These are phyloP conservation scores for Anguilla obscura DNA, from an alignment of 2,797 vertebrate genomes.

Conservation along the genomic window DNA sequence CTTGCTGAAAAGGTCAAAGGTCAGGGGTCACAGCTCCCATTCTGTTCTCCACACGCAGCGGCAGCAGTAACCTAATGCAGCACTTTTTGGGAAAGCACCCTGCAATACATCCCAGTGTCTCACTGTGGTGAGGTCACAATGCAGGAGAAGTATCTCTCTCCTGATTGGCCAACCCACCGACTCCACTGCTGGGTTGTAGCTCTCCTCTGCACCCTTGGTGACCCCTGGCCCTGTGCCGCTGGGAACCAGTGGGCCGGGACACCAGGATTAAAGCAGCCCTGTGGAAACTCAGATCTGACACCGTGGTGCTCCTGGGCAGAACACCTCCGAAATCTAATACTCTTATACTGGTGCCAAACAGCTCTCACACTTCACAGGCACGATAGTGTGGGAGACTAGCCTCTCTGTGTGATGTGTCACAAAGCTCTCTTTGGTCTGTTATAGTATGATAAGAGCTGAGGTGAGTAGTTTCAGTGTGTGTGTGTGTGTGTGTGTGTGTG, in stretches of 20 bases:
- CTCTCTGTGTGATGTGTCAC: not conserved
- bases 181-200: not conserved
- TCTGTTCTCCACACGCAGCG: not conserved
- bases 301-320: not conserved
- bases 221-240: not conserved
- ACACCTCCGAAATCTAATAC: not conserved
- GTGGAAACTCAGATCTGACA: not conserved
- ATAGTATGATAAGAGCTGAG: not conserved
- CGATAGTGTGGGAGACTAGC: not conserved
- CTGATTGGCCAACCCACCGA: not conserved
- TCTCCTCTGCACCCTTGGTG: not conserved
- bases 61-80: not conserved
- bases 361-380: not conserved
- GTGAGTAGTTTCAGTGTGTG: not conserved
- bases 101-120: not conserved
- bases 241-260: not conserved
- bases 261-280: conserved; percentile 1
- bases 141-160: not conserved
- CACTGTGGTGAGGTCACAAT: not conserved
- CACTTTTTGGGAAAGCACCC: not conserved
- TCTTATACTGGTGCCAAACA: conserved; percentile 14
- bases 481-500: not conserved
- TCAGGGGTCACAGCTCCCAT: not conserved
- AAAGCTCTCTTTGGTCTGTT: not conserved
- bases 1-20: not conserved